phyloP scores from a whole-genome alignment of 2,888 invertebrate genomes.

The Adelognathus sp. region DNA sequence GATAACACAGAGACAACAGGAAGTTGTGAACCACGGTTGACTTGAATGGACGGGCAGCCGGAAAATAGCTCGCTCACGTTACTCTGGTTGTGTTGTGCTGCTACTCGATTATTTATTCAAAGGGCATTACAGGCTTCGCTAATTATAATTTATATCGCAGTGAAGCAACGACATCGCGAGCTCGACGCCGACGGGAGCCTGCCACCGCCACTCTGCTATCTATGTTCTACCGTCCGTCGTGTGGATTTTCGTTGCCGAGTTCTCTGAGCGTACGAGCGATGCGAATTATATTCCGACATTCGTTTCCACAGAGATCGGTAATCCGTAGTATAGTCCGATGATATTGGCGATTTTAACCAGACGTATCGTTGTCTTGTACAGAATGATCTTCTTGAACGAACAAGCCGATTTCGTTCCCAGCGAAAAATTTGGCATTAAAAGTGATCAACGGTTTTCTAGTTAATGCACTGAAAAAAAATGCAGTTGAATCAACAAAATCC shows the following conservation, averaged over 20 bases:
- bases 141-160: slow-evolving; percentile 79
- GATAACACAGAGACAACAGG: neutral
- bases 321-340: neutral
- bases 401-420: neutral
- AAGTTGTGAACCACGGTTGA: slow-evolving; percentile 47
- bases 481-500: no score
- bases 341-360: neutral
- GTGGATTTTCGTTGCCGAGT: neutral
- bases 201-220: neutral
- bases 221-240: neutral
- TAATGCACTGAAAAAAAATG: no score
- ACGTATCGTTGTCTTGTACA: neutral
- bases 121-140: slow-evolving; percentile 77
- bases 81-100: slow-evolving; percentile 56
- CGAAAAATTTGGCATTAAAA: no score
- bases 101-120: slow-evolving; percentile 77
- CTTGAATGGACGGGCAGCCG: slow-evolving; percentile 56
- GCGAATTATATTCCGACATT: no score
- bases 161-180: slow-evolving; percentile 72
- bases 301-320: neutral
- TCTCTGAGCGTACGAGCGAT: neutral
- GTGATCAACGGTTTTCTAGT: no score
- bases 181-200: slow-evolving; percentile 15
- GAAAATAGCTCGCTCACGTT: slow-evolving; percentile 23
- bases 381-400: neutral